Evolutionary conservation across 2,113 vertebrate species (phyloP).

Genomic region (Artemisiospiza belli): DNA sequence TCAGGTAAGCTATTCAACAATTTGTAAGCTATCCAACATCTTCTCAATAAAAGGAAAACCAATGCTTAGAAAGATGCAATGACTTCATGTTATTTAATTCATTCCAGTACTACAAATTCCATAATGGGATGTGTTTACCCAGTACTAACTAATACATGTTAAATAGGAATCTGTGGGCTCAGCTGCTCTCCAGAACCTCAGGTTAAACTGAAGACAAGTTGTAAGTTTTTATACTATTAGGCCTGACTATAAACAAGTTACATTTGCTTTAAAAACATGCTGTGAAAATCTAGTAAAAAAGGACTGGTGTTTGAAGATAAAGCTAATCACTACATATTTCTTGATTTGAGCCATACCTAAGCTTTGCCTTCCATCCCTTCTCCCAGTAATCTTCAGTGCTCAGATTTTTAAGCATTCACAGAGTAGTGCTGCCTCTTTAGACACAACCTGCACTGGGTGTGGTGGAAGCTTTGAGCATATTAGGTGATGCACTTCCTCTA

Average conservation of each 20-base stretch:
- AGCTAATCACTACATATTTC: not conserved
- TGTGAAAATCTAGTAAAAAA: not conserved
- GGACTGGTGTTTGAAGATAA: not conserved
- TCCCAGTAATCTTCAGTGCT: not conserved
- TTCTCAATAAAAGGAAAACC: not conserved
- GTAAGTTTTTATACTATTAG: not conserved
- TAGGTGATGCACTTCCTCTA: not conserved
- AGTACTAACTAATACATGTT: not conserved
- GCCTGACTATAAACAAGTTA: not conserved
- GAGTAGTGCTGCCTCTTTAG: not conserved
- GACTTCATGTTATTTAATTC: not conserved
- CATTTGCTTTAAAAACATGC: not conserved
- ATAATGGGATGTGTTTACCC: not conserved
- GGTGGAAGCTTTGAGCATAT: not conserved
- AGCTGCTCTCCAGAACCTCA: not conserved
- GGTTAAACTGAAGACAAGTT: not conserved
- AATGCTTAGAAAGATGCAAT: not conserved
- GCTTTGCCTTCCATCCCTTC: not conserved
- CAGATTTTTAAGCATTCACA: not conserved
- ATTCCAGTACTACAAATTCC: not conserved
- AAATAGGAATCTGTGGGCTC: not conserved
- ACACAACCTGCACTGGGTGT: not conserved
- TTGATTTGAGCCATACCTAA: fast-evolving
- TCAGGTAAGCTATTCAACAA: not conserved
- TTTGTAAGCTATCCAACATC: not conserved